Conservation (phyloP, 2,113 vertebrate species). For the Corythornis madagascariensis region DNA sequence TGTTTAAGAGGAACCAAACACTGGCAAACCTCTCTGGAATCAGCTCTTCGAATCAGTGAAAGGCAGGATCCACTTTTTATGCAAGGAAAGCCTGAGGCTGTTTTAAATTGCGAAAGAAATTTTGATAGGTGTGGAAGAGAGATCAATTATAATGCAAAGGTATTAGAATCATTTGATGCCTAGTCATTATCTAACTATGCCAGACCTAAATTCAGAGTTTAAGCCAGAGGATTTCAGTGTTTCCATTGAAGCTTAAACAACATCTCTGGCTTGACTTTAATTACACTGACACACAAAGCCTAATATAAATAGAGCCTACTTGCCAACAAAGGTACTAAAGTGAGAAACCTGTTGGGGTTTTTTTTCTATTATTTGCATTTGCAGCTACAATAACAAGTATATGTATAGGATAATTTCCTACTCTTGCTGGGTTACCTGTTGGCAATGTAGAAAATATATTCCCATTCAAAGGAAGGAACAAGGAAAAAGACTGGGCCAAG, state of each 20-base stretch:
- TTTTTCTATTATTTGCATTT: background rate
- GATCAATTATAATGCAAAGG: background rate
- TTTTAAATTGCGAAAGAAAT: constrained; percentile 9
- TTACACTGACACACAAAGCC: background rate
- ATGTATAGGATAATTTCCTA: background rate
- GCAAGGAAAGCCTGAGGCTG: background rate
- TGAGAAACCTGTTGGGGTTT: background rate
- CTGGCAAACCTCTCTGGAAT: constrained; percentile 36
- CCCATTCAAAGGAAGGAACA: background rate
- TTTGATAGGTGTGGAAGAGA: background rate
- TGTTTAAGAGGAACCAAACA: constrained; percentile 42
- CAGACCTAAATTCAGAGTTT: background rate
- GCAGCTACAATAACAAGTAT: background rate
- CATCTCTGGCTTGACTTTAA: background rate
- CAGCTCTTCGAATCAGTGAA: background rate
- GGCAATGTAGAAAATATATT: background rate
- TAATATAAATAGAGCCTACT: background rate
- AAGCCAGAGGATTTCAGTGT: background rate
- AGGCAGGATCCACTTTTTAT: background rate
- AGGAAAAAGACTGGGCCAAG: background rate
- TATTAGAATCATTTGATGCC: background rate
- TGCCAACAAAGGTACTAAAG: background rate
- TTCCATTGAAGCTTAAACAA: background rate
- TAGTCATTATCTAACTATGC: background rate
- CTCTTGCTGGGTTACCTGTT: background rate